Conservation (phyloP, 2,113 vertebrate genomes). For the Hydrochoerus hydrochaeris region DNA sequence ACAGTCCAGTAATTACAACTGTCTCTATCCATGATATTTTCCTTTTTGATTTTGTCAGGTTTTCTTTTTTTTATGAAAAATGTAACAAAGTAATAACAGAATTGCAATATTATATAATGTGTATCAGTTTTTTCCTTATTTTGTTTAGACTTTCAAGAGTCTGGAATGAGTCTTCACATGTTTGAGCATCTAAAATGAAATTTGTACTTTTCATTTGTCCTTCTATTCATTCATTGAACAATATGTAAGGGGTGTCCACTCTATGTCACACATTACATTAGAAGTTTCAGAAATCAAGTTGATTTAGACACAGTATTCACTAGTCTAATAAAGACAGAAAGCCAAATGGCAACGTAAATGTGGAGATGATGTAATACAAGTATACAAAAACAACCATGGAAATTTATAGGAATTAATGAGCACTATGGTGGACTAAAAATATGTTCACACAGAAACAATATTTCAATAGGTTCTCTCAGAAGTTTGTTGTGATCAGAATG, state of each 20-base stretch:
- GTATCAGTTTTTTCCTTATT: background rate
- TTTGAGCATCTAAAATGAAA: conserved; percentile 28
- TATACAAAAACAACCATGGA: background rate
- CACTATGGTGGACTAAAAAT: background rate
- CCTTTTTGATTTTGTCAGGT: background rate
- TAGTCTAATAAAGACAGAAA: background rate
- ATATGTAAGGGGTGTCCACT: background rate
- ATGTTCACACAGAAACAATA: background rate
- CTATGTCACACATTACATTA: background rate
- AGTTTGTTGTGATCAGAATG: background rate
- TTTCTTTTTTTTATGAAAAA: background rate
- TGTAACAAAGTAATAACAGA: background rate
- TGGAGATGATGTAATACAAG: background rate
- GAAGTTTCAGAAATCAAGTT: background rate
- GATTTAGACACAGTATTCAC: background rate
- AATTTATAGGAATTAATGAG: conserved; percentile 1
- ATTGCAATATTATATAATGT: background rate
- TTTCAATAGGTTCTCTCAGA: conserved; percentile 3
- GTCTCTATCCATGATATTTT: background rate
- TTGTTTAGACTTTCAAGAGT: background rate
- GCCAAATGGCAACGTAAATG: background rate
- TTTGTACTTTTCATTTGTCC: background rate
- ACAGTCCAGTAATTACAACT: background rate
- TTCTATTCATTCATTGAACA: conserved; percentile 13
- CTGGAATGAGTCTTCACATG: background rate